phyloP scores from a whole-genome alignment of 2,888 invertebrate genomes.

The Clusia tigrina region DNA sequence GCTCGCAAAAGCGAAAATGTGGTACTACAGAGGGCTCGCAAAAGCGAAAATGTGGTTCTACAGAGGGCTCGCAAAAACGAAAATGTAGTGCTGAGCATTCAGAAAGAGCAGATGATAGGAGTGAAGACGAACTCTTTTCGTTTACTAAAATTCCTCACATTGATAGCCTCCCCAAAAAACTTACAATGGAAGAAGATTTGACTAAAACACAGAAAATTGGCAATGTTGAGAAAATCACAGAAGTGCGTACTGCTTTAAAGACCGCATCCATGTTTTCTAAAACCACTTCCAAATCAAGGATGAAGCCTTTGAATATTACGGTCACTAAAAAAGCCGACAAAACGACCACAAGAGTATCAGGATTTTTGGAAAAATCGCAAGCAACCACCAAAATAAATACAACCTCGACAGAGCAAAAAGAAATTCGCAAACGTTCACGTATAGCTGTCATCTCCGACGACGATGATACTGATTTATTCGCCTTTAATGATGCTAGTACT shows the following conservation, averaged over 20 bases:
- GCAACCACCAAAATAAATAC: neutral
- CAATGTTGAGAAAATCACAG: too few species aligned
- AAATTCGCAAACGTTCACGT: conserved; percentile 45
- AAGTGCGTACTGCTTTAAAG: neutral
- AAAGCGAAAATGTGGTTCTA: too few species aligned
- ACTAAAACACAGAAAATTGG: too few species aligned
- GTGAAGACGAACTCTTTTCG: conserved; percentile 36
- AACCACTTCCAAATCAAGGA: neutral
- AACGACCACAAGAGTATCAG: conserved; percentile 37
- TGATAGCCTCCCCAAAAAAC: too few species aligned
- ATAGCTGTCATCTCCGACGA: conserved; percentile 50
- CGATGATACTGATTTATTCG: conserved; percentile 54
- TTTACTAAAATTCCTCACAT: conserved; percentile 33
- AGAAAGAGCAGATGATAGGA: conserved; percentile 28
- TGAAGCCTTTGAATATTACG: conserved; percentile 14
- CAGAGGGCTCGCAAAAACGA: too few species aligned
- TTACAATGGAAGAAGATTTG: too few species aligned
- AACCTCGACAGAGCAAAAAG: neutral
- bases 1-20: too few species aligned
- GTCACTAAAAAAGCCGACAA: conserved; percentile 22
- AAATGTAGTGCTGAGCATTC: too few species aligned
- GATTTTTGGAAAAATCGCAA: conserved; percentile 50
- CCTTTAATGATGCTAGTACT: conserved; percentile 43
- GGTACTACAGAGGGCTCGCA: too few species aligned
- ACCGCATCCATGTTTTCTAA: neutral